Base-by-base conservation (phyloP, 2,797 vertebrate species). In the Gouania willdenowi region DNA sequence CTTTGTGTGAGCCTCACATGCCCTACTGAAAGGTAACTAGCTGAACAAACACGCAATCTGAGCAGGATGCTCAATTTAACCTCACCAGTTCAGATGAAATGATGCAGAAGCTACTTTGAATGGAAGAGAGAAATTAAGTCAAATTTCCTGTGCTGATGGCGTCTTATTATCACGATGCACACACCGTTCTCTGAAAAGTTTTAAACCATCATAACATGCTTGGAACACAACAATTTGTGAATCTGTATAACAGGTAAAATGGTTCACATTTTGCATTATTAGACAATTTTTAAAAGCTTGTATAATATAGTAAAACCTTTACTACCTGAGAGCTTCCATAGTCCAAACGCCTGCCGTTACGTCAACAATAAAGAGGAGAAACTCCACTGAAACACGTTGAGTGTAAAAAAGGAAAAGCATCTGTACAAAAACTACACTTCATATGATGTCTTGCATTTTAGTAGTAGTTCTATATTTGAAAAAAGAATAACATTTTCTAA, bases 341-440 rank as follows among this genome's bases (percentile, higher is more conserved):
- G 72, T 85, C 81, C 86, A 89, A 88, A 84, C 88, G 87, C 83
- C 82, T 83, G 69, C 83, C 81, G 89, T 69, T 79, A 60, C 62
- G 80, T 52, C 62, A 87, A 94, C 90, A 92, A 93, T 89, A 78
- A 84, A 66, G 72, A 63, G 65, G 72, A 83, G 85, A 55, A 83
- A 88, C 89, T 86, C 89, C 84, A 57, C 77, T 91, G 90, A 93
- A 94, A 94, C 88, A 76, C 30, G 82, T 93, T 88, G 86, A 91
- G 86, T 53, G 42, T 86, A 79, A 87, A 89, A 89, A 89, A 83
- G 88, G 63, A 54, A 81, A 87, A 22, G 22, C n/a, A n/a, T n/a
- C n/a, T n/a, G n/a, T n/a, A n/a, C n/a, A n/a, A n/a, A n/a, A n/a
- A n/a, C n/a, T n/a, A n/a, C n/a, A n/a, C n/a, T n/a, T n/a, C n/a